phyloP scores from a whole-genome alignment of 2,113 vertebrate genomes.

The Ptychochromis oligacanthus region DNA sequence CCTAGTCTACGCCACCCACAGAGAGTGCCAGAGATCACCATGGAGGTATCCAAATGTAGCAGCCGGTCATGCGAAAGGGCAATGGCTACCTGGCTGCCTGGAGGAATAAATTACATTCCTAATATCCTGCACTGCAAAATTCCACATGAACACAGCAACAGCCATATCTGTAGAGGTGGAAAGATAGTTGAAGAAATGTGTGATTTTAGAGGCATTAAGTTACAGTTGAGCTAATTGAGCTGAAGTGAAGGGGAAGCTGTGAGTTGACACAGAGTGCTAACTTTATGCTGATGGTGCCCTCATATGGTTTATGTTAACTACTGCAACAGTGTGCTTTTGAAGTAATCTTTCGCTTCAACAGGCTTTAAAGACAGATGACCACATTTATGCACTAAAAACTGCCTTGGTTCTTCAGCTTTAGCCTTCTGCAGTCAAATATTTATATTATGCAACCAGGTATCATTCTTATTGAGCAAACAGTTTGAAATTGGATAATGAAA shows the following conservation, averaged over 20 bases:
- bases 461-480: no score
- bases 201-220: slow-evolving; percentile 11
- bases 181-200: slow-evolving; percentile 2
- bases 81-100: slow-evolving; percentile 69
- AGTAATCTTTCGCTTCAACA: background rate
- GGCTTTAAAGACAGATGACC: background rate
- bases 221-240: background rate
- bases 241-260: background rate
- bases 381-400: background rate
- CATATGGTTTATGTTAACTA: slow-evolving; percentile 65
- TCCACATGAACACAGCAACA: background rate
- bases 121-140: slow-evolving; percentile 33
- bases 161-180: background rate
- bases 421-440: background rate
- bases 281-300: slow-evolving; percentile 67
- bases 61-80: slow-evolving; percentile 75
- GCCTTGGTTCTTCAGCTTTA: background rate
- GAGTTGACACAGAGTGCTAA: slow-evolving; percentile 11
- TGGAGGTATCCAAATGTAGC: slow-evolving; percentile 71
- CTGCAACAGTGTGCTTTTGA: slow-evolving; percentile 14
- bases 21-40: slow-evolving; percentile 76
- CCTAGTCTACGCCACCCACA: slow-evolving; percentile 79
- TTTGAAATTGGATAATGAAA: background rate
- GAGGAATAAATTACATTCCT: slow-evolving; percentile 65
- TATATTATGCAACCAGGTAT: background rate